Evolutionary conservation across 2,113 vertebrate genomes (phyloP), one percentile per base, ranked within the genome.

Genomic region (Psephotus haematonotus): DNA sequence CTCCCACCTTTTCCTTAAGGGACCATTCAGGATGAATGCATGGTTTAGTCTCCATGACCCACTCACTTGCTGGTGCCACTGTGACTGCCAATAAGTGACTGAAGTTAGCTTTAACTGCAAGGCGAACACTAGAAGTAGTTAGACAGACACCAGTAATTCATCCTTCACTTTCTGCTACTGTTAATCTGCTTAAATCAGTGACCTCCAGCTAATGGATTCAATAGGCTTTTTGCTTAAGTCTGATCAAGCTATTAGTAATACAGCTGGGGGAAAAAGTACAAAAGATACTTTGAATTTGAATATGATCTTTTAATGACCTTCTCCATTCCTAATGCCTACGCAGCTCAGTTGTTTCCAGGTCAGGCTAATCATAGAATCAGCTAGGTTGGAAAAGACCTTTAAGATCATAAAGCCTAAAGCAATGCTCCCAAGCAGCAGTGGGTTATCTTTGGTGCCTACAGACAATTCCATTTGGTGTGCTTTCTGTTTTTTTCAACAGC

Each of bases 391-490:
- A 59, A 59, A 59, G 33, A 59, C 57, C 33, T 59, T 59, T 16
- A 59, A 35, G 57, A 24, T 35, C 22, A 35, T 35, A 59, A 93
- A n/a, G 62, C 72, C 86, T 92, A 89, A 82, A 96, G 43, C 70
- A 82, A 84, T 47, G 65, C 76, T 28, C 44, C 53, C 70, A 74
- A 93, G 39, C 35, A 88, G 71, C 43, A 68, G 17, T 9, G 55
- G 82, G 83, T 94, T 94, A 91, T 82, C 91, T 84, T 88, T 23
- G 28, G 31, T 91, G 39, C 78, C 86, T 87, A 91, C 44, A 80
- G 71, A 31, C 74, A 86, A 60, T 76, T 89, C 39, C 67, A 62
- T 68, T 87, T 31, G 63, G 74, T 93, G 74, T 63, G 49, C 18
- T 91, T 68, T 87, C 43, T 3, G 33, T 63, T 49, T 83, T 70